phyloP scores from a whole-genome alignment of 1,140 invertebrate species.

The Heliconius congener region DNA sequence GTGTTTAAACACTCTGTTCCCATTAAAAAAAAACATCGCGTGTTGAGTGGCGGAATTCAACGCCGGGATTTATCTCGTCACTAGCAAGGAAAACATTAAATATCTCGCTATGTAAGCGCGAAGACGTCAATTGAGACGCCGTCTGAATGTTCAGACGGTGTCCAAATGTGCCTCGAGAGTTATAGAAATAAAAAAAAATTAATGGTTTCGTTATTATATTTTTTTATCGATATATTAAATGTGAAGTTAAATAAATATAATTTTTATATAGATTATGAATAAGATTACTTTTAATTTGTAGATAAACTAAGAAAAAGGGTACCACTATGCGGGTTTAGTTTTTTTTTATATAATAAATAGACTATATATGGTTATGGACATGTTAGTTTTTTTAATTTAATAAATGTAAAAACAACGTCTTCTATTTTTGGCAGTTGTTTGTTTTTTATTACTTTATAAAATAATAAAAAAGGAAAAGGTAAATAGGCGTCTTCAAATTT shows the following conservation, averaged over 20 bases:
- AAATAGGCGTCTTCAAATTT: neutral
- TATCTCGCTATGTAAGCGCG: too few species aligned
- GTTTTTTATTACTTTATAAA: neutral
- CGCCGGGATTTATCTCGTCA: too few species aligned
- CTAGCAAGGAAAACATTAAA: too few species aligned
- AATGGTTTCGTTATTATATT: neutral
- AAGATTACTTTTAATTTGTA: neutral
- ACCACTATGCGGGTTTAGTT: constrained; percentile 5
- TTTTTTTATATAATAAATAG: neutral
- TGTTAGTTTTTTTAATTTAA: neutral
- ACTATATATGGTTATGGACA: neutral
- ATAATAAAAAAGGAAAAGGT: too few species aligned
- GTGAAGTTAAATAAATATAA: neutral
- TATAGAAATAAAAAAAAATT: neutral
- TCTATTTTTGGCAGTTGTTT: neutral
- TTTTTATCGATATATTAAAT: neutral
- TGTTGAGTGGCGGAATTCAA: neutral
- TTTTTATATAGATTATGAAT: constrained; percentile 1
- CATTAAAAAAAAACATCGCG: neutral
- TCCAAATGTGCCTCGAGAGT: neutral
- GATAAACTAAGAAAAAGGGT: constrained; percentile 1
- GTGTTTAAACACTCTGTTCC: too few species aligned
- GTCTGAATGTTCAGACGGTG: too few species aligned
- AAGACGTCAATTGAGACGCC: too few species aligned
- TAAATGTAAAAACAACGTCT: neutral